A percentile compares a stretch with the other conserved stretches of the same genome.
These are phyloP conservation scores for Brenthis ino DNA, from an alignment of 2,888 invertebrate genomes.

Conservation along the genomic window DNA sequence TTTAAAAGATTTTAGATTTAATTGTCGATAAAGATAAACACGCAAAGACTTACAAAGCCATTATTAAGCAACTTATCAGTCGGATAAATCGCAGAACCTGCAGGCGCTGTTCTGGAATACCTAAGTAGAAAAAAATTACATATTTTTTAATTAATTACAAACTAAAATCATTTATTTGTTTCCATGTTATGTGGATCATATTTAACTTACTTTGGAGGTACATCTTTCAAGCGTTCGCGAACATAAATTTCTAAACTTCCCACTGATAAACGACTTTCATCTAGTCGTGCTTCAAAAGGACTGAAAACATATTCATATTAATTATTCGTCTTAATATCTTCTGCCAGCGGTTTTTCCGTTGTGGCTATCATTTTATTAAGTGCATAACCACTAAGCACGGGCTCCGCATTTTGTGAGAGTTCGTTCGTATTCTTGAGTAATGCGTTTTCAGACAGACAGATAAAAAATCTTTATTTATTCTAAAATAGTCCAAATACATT, in stretches of 20 bases:
- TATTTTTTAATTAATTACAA: constrained; percentile 1
- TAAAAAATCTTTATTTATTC: no score
- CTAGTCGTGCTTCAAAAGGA: constrained; percentile 50
- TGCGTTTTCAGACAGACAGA: no score
- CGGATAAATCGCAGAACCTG: constrained; percentile 57
- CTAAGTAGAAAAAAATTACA: constrained; percentile 42
- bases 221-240: constrained; percentile 70
- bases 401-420: no score
- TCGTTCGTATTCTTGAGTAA: no score
- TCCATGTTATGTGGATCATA: not conserved
- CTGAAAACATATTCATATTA: constrained; percentile 46
- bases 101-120: constrained; percentile 61
- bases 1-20: not conserved
- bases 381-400: no score
- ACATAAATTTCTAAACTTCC: constrained; percentile 73
- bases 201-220: constrained; percentile 66
- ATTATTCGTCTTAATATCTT: not conserved
- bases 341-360: no score
- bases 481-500: no score
- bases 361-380: no score
- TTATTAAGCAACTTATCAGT: constrained; percentile 60
- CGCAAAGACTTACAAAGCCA: constrained; percentile 65
- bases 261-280: constrained; percentile 62
- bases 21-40: not conserved
- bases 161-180: not conserved